Base-by-base conservation (phyloP, 2,888 invertebrate genomes). In the Pachliopta kotzebuea region DNA sequence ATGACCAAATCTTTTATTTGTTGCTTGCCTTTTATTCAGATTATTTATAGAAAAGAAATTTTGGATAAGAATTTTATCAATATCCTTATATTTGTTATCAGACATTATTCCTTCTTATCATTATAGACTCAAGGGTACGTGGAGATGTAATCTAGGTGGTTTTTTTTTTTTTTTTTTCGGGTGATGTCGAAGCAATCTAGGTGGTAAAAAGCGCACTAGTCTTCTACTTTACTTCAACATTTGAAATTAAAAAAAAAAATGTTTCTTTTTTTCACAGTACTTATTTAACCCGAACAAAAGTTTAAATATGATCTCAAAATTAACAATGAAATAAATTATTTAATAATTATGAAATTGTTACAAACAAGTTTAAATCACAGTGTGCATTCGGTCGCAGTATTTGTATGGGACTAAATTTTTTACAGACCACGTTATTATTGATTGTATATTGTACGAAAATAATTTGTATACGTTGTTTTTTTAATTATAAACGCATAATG, bases 371-470 rank as follows among this genome's bases (percentile, higher is more conserved):
- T 9, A 52, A 52, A 20, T 20, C 20, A n/a, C 49, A n/a, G 9
- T 49, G 49, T 49, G 20, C 7, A 21, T 11, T 0, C 50, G 14
- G 9, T 49, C 50, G 21, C 21, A 52, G 50, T 52, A 52, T 52
- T 52, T 21, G 50, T n/a, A 21, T 52, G 11, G 11, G 50, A 52
- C 50, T 8, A 52, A 52, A 21, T 52, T 52, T 37, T 52, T 52
- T 21, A 52, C 50, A 18, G 21, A 1, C 21, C 23, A 21, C 18
- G 14, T 45, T 1, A 45, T n/a, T 60, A 23, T 56, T 60, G 21
- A 50, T 49, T 62, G 56, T 56, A 56, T 21, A 56, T 56, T 55
- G 56, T 62, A 59, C 24, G n/a, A 45, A 45, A n/a, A 42, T 23
- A 4, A 59, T 58, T 21, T 55, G 31, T 29, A 29, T 20, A 21